Percentiles rank a stretch among this genome's conserved stretches.
These are phyloP conservation scores for Cladopsammia gracilis DNA, from an alignment of 64 coral and sea anemone species.

Conservation along the genomic window DNA sequence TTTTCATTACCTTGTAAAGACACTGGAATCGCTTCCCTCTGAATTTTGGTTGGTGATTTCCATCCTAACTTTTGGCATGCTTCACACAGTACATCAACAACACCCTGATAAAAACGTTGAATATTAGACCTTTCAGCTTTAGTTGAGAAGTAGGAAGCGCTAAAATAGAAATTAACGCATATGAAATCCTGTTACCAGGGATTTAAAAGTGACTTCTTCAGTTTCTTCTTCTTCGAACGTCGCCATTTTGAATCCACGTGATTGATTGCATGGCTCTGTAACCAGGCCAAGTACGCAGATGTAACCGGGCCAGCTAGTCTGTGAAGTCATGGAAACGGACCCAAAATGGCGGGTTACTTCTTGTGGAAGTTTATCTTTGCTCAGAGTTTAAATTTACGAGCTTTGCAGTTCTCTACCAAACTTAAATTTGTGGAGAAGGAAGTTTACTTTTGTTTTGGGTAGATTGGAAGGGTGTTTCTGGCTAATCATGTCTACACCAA, in stretches of 20 bases:
- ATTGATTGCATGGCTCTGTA: conserved; percentile 35
- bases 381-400: not conserved
- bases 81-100: conserved; percentile 95
- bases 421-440: not conserved
- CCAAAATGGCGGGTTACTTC: conserved; percentile 27
- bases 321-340: conserved; percentile 48
- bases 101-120: conserved; percentile 62
- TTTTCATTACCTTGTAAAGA: conserved; percentile 89
- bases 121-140: not conserved
- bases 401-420: not conserved
- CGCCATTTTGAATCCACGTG: conserved; percentile 94
- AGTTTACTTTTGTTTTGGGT: not conserved
- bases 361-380: not conserved
- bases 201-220: conserved; percentile 82
- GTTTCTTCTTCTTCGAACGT: not conserved
- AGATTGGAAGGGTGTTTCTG: not conserved
- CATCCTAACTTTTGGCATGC: conserved; percentile 92
- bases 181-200: conserved; percentile 61
- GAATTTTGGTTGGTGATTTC: conserved; percentile 94
- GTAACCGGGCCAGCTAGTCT: conserved; percentile 24
- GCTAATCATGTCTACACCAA: conserved; percentile 11
- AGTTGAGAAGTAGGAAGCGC: not conserved
- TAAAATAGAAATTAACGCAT: not conserved
- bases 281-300: not conserved
- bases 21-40: conserved; percentile 93